Evolutionary conservation across 2,797 vertebrate genomes (phyloP).

Genomic region (Leptatherina wallacei): DNA sequence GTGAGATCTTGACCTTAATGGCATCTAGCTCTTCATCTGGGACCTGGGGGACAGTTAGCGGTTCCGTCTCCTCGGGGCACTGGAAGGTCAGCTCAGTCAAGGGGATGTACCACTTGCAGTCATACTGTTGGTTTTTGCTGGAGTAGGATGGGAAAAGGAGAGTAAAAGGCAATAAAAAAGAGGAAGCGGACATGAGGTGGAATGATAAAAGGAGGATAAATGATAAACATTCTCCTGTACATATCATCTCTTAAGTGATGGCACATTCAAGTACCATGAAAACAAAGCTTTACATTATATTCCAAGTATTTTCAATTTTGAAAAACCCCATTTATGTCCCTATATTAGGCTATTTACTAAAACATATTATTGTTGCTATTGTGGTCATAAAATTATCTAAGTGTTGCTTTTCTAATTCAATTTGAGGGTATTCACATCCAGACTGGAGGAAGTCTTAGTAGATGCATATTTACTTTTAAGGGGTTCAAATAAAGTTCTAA

Average conservation of each 20-base stretch:
- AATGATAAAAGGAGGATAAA: background rate
- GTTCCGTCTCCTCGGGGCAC: constrained; percentile 90
- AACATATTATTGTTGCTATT: background rate
- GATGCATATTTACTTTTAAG: background rate
- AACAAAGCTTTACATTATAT: background rate
- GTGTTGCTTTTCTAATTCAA: background rate
- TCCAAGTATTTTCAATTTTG: background rate
- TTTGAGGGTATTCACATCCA: no score
- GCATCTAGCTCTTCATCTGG: constrained; percentile 95
- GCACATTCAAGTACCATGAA: background rate
- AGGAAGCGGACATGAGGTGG: background rate
- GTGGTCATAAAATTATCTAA: background rate
- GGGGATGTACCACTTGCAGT: constrained; percentile 98
- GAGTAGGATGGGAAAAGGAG: constrained; percentile 1
- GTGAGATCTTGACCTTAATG: constrained; percentile 98
- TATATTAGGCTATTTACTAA: background rate
- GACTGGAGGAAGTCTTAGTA: no score
- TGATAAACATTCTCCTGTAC: background rate
- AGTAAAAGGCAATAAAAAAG: background rate
- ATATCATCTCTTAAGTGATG: background rate
- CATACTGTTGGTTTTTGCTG: constrained; percentile 97
- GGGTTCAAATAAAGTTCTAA: background rate
- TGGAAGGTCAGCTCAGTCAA: constrained; percentile 96
- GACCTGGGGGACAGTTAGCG: constrained; percentile 89
- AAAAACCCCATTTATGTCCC: background rate